Base-by-base conservation (phyloP, 2,113 vertebrate genomes). In the Anseranas semipalmata region DNA sequence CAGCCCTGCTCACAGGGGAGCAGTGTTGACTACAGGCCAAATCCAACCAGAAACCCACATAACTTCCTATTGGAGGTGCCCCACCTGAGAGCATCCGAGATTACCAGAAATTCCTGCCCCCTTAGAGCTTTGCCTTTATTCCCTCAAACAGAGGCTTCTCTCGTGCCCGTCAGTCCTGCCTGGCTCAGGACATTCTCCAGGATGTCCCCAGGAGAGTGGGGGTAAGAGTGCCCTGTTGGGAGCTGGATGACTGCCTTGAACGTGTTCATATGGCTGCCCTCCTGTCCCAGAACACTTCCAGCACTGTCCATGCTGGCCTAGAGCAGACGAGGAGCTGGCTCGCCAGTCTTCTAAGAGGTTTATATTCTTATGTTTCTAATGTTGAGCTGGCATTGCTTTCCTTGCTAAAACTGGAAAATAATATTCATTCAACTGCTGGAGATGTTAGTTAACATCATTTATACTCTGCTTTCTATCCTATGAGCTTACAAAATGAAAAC, bases 31-130 rank as follows among this genome's bases (percentile, higher is more conserved):
- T 12, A 6, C 33, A 21, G 39, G 84, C 53, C 53, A 15, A 55
- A 39, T 9, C 45, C 41, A 10, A 1, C 20, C 10, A 2, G 1
- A n/a, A 37, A 28, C 1, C 3, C 20, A 14, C 2, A 2, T 3
- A 28, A 41, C 46, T 33, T 58, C 32, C 32, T 33, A 58, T 18
- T 58, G 28, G 32, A 58, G 32, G n/a, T n/a, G 28, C 32, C 17
- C 56, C 19, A 20, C 32, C 56, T 58, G 56, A 33, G 32, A 20
- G 19, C 11, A 13, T 7, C 15, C 0, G 5, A 19, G 15, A 3
- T 24, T 6, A 24, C 6, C 15, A 12, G 72, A 7, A 48, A 25
- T 24, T 17, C 28, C 30, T 2, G 1, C 35, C 50, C 16, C 21
- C 48, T 43, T 35, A 6, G 17, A 3, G 7, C 59, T 55, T 20